phyloP scores from a whole-genome alignment of 2,888 invertebrate species.

The Entomobrya multifasciata region DNA sequence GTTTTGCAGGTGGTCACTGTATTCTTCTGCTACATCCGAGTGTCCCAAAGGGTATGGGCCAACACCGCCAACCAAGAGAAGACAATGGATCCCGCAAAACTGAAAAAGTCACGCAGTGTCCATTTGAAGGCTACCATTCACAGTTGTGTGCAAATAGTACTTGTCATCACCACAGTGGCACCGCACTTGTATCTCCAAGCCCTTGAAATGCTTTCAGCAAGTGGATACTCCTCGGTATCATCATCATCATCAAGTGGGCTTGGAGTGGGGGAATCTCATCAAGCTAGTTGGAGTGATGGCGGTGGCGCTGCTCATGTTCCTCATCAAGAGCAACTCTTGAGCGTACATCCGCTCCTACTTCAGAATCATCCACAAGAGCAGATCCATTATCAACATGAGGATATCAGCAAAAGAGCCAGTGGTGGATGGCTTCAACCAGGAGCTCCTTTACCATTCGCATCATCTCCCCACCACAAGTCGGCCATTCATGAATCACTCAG shows the following conservation, averaged over 20 bases:
- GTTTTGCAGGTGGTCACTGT: conserved; percentile 71
- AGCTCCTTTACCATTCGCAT: conserved; percentile 26
- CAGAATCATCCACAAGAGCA: background rate
- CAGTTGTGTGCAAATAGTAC: conserved; percentile 77
- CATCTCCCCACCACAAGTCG: background rate
- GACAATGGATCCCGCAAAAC: conserved; percentile 76
- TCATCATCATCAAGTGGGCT: conserved; percentile 11
- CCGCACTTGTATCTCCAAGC: conserved; percentile 78
- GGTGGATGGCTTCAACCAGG: conserved; percentile 21
- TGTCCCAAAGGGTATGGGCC: conserved; percentile 77
- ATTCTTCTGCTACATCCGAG: conserved; percentile 78
- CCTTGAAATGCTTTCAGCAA: conserved; percentile 66
- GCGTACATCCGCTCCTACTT: background rate
- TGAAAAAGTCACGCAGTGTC: conserved; percentile 77
- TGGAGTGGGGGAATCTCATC: background rate
- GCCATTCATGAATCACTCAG: conserved; percentile 36
- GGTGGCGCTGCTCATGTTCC: conserved; percentile 10
- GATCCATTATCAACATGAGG: conserved; percentile 8
- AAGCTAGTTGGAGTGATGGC: background rate
- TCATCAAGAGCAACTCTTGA: conserved; percentile 33
- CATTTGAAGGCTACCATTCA: conserved; percentile 78
- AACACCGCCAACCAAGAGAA: conserved; percentile 77
- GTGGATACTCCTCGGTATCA: conserved; percentile 2
- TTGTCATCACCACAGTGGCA: conserved; percentile 74
- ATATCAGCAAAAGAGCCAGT: background rate